Percentiles rank a stretch among this genome's conserved stretches.
These are phyloP conservation scores for Frankliniella intonsa DNA, from an alignment of 2,888 invertebrate genomes.

Conservation along the genomic window DNA sequence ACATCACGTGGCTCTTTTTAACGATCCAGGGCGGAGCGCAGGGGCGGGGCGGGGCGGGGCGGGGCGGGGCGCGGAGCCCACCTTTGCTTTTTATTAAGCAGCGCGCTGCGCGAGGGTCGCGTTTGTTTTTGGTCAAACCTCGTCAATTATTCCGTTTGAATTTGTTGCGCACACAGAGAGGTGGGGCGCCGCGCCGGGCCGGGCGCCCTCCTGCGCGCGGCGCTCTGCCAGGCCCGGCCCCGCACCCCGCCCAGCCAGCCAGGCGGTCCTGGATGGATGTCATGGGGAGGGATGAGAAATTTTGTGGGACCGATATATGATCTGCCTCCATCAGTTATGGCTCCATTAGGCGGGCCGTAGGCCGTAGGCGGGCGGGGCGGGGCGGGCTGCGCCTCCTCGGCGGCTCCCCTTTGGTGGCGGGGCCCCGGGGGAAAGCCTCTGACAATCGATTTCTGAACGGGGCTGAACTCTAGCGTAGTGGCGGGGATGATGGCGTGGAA, in stretches of 20 bases:
- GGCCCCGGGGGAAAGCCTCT: too few relatives aligned
- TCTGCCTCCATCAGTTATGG: not conserved
- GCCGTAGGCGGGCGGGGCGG: not conserved
- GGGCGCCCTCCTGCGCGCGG: not conserved
- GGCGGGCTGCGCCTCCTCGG: too few relatives aligned
- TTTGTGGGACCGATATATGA: not conserved
- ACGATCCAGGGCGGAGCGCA: too few relatives aligned
- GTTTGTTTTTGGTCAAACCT: not conserved
- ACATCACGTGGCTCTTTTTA: too few relatives aligned
- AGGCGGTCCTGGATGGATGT: too few relatives aligned
- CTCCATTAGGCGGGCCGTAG: not conserved
- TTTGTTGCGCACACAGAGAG: not conserved
- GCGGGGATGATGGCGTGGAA: too few relatives aligned
- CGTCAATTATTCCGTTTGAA: conserved; percentile 23
- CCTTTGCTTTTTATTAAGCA: not conserved
- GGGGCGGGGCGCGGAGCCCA: not conserved
- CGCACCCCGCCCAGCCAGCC: too few relatives aligned
- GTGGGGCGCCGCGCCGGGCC: not conserved
- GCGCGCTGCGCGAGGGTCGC: not conserved
- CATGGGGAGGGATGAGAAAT: not conserved
- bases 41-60: too few relatives aligned
- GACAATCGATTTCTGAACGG: too few relatives aligned
- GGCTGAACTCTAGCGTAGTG: too few relatives aligned
- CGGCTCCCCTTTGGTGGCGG: too few relatives aligned
- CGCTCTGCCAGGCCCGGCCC: too few relatives aligned